Evolutionary conservation across 1,140 invertebrate species (phyloP), one percentile per base, ranked within the genome.

Genomic region (Lepidurus packardi): DNA sequence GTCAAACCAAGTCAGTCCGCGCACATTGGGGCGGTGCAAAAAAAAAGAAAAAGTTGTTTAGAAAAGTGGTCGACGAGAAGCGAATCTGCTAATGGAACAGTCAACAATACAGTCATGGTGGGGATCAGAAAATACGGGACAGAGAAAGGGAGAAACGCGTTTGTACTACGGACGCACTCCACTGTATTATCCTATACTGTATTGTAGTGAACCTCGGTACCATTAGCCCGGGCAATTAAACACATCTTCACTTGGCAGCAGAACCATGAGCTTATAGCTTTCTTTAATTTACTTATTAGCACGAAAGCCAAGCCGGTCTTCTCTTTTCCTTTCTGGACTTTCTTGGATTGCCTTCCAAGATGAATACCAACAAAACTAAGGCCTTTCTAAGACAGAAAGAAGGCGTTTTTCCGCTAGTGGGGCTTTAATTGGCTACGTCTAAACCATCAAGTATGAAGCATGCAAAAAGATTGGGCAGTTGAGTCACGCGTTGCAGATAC

Each of bases 71-170:
- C 53, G 53, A 65, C 2, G 2, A 34, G 34, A 16, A n/a, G 53
- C 53, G 53, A 65, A 65, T 65, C 53, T 21, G 16, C 53, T 65
- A 65, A 65, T 65, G 13, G 53, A 65, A 65, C 53, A 13, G 53
- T 65, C 53, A 65, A 65, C 16, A 65, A 65, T 13, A 8, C 16
- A 65, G 21, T 65, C 34, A 34, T 34, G 34, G 34, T 34, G 3
- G 34, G 53, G 53, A 7, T 16, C 16, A n/a, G 8, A 65, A 65
- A 65, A 65, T 65, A 65, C 53, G 53, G 53, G 53, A 65, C 53
- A 65, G 53, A 65, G 53, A 65, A 65, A 65, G 53, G 53, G 53
- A 65, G 53, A 65, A 65, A 65, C 16, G 53, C 53, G 34, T 34
- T 34, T 34, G 0, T 34, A 34, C 34, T 34, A 34, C 25, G 1